Evolutionary conservation across 2,888 invertebrate species (phyloP), one percentile per base, ranked within the genome.

Genomic region (Nymphalis c-album): DNA sequence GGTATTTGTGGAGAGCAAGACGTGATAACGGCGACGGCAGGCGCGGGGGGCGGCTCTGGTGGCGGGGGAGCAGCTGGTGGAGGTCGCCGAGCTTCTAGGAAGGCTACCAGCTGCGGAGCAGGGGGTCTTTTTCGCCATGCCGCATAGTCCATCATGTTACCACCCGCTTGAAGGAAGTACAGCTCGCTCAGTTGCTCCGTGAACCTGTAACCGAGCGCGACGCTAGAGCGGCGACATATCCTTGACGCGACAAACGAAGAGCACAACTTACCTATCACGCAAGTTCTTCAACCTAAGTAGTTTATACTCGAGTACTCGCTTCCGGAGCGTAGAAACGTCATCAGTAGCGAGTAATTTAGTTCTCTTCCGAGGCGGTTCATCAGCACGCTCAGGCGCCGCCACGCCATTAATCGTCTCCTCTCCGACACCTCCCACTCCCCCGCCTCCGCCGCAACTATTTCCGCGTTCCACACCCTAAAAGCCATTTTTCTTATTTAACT

Each of bases 101-200:
- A 97, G 64, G 95, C 94, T 70, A 95, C 83, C 81, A 96, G 95
- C 84, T 95, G 95, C 70, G 95, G 94, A 74, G 95, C 94, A 68
- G 96, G 94, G 74, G 97, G 95, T 78, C 96, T 93, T 86, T 97
- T 97, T 76, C 96, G 95, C 96, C 97, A 98, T 76, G 94, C 93
- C 76, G 94, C 94, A 88, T 96, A 97, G 85, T 98, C 98, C 94
- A 97, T 95, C 93, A 98, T 95, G 90, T 97, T 97, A 73, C 97
- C 97, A 77, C 96, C 96, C 78, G 94, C 95, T 90, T 97, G 96
- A 78, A 98, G 94, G 90, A 96, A 98, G 93, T 95, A 98, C 80
- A 96, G 93, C 92, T 98, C 98, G 77, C 96, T 94, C 77, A 95
- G 94, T 89, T 95, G 95, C 84, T 97, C 96, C 76, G 95, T 94